phyloP scores from a whole-genome alignment of 1,140 invertebrate genomes.

The Vanessa tameamea region DNA sequence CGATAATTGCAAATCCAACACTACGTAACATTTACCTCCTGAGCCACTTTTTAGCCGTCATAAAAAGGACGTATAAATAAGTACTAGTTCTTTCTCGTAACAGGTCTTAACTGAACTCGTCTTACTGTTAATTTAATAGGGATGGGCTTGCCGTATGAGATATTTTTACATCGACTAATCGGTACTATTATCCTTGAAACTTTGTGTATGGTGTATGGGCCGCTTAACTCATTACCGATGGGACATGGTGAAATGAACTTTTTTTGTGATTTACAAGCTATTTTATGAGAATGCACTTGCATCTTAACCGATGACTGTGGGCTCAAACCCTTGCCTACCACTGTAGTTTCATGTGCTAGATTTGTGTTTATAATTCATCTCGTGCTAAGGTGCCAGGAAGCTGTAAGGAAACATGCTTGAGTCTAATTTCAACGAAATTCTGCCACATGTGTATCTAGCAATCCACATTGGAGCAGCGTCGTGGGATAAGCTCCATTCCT shows the following conservation, averaged over 20 bases:
- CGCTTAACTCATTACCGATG: too few relatives aligned
- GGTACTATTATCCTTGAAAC: neutral
- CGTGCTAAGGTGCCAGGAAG: too few relatives aligned
- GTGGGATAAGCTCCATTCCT: too few relatives aligned
- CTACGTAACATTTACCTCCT: constrained; percentile 46
- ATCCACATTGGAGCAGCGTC: too few relatives aligned
- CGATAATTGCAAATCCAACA: neutral
- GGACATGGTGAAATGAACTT: too few relatives aligned
- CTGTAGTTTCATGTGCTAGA: too few relatives aligned
- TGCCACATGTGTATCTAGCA: too few relatives aligned
- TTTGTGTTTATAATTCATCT: too few relatives aligned
- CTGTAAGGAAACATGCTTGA: too few relatives aligned
- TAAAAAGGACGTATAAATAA: constrained; percentile 11
- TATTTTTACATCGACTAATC: neutral
- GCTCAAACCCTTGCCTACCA: too few relatives aligned
- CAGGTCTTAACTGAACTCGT: neutral
- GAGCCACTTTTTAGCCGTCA: constrained; percentile 38
- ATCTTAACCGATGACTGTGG: too few relatives aligned
- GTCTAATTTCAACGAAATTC: too few relatives aligned
- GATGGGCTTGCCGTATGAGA: neutral
- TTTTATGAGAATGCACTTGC: neutral
- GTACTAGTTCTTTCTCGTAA: neutral
- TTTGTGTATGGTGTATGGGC: neutral
- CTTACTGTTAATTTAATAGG: constrained; percentile 7
- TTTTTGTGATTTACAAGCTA: neutral